Base-by-base conservation (phyloP, 2,113 vertebrate genomes). In the Maccullochella peelii region DNA sequence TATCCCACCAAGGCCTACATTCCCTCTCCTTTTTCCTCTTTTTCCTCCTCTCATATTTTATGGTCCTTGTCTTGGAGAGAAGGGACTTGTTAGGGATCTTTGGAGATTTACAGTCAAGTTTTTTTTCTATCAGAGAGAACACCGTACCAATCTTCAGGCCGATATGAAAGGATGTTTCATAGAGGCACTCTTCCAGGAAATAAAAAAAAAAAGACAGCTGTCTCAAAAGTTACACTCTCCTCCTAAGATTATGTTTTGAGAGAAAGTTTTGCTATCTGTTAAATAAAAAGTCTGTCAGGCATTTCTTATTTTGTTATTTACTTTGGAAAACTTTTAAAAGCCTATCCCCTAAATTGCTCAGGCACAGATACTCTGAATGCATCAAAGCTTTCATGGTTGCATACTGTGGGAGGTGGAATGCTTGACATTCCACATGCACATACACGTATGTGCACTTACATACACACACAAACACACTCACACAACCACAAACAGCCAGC, bases 81-180 rank as follows among this genome's bases (percentile, higher is more conserved):
- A 73, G 90, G 87, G 91, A 93, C 90, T 92, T 91, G 92, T 92
- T 91, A 86, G 87, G 89, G 92, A 93, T 94, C 91, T 92, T 86
- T 75, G 80, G 89, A 92, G 94, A 95, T 95, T 94, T 95, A 94
- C 91, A 89, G 87, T 88, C 87, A 82, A 73, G 86, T 83, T 91
- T 91, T 90, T 90, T 88, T 85, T 82, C 90, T 85, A 91, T 91
- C 89, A 90, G 72, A 88, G 69, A 83, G 86, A 92, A 92, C 87
- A 87, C 76, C 33, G 79, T 82, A 86, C 84, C 93, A 92, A 95
- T 95, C 83, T 92, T 88, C 68, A 57, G 84, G 47, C 62, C 15
- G 83, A 91, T 92, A 94, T 93, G 88, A 94, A 92, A 93, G 83
- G 79, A 90, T 88, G 91, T 92, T 92, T 93, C 90, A 88, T 73